Evolutionary conservation across 2,888 invertebrate genomes (phyloP).

Genomic region (Tenodera sinensis): DNA sequence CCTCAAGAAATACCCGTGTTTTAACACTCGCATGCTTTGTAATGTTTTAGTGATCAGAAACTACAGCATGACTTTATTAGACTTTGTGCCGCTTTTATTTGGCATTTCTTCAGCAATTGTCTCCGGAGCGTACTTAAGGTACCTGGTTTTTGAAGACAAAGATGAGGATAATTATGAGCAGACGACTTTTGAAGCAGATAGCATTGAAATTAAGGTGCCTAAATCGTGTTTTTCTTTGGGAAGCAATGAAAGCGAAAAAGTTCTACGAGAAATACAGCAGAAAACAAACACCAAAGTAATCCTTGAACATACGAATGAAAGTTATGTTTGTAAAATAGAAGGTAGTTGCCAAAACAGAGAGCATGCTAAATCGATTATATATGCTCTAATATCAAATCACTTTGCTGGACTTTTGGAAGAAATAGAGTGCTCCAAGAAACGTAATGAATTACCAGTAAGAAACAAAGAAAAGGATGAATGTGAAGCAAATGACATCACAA

Average conservation of each 20-base stretch:
- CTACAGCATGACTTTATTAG: background rate
- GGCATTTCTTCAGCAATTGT: background rate
- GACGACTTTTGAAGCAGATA: background rate
- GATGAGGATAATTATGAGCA: background rate
- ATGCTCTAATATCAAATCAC: background rate
- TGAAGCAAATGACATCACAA: background rate
- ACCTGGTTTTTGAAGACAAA: background rate
- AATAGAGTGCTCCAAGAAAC: background rate
- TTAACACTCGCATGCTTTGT: too few relatives aligned
- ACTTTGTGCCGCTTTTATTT: background rate
- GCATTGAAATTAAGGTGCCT: background rate
- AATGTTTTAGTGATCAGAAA: too few relatives aligned
- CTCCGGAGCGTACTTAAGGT: background rate
- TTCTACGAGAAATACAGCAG: background rate
- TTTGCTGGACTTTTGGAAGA: background rate
- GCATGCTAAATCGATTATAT: background rate
- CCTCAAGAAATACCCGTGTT: too few relatives aligned
- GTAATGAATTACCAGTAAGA: background rate
- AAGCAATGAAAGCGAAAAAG: background rate
- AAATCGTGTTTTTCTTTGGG: background rate
- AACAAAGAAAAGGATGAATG: background rate
- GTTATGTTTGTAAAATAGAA: background rate
- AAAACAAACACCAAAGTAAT: background rate
- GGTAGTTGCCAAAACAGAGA: background rate
- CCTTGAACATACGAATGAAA: background rate